A percentile compares a stretch with the other conserved stretches of the same genome.
phyloP scores from a whole-genome alignment of 2,797 vertebrate genomes.

The Diplodus puntazzo region DNA sequence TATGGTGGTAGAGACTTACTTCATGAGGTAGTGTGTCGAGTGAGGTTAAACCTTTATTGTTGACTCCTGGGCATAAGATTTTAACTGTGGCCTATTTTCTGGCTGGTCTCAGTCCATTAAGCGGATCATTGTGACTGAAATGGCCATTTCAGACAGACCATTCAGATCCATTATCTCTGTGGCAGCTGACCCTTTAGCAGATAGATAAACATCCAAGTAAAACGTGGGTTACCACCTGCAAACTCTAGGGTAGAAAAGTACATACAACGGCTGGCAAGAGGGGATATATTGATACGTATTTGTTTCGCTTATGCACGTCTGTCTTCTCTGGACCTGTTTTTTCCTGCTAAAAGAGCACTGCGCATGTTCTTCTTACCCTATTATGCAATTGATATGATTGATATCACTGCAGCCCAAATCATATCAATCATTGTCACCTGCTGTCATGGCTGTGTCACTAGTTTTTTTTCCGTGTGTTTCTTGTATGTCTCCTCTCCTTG shows the following conservation, averaged over 20 bases:
- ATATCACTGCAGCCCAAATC: background rate
- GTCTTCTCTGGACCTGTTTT: background rate
- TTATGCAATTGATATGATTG: background rate
- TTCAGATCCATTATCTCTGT: slow-evolving; percentile 18
- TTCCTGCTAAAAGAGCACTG: background rate
- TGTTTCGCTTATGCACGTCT: background rate
- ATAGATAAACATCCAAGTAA: background rate
- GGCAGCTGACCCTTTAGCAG: background rate
- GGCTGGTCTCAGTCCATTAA: slow-evolving; percentile 10
- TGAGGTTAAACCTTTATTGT: slow-evolving; percentile 3
- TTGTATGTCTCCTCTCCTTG: too few relatives aligned
- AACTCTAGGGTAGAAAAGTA: too few relatives aligned
- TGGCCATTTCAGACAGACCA: slow-evolving; percentile 1
- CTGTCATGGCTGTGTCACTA: too few relatives aligned
- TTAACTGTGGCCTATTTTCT: slow-evolving; percentile 3
- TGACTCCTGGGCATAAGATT: background rate
- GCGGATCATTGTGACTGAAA: slow-evolving; percentile 1
- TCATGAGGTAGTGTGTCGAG: too few relatives aligned
- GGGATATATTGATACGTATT: too few relatives aligned
- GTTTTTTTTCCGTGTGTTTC: too few relatives aligned
- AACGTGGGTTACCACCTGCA: too few relatives aligned
- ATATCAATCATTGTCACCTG: background rate
- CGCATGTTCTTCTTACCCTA: background rate
- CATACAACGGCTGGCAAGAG: background rate
- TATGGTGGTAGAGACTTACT: background rate